Base-by-base conservation (phyloP, 2,113 vertebrate genomes). In the Patagioenas fasciata region DNA sequence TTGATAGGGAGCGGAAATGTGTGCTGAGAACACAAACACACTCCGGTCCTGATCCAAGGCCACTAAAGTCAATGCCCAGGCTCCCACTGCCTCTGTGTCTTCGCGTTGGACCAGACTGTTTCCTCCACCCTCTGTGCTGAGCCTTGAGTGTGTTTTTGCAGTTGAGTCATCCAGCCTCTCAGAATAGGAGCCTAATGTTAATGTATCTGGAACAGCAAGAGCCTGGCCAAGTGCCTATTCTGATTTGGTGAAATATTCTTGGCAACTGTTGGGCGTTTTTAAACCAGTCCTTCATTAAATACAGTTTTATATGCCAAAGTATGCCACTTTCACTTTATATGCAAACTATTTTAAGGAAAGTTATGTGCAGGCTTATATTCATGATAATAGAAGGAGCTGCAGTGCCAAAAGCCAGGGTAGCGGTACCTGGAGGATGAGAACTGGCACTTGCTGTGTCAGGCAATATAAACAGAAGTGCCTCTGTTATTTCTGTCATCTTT, bases 231-330 rank as follows among this genome's bases (percentile, higher is more conserved):
- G 15, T 2, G 78, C 92, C 89, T 51, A 2, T 53, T 81, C 23
- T 9, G 75, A 77, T 96, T 90, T 96, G 97, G 94, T 93, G 94
- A 97, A 95, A 95, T 88, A 77, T 86, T 97, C 84, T 95, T 97
- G 95, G 96, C 95, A 80, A 20, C 51, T 32, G 8, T 26, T 6
- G 18, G 38, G 64, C 86, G 21, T 56, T 93, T 94, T 86, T 58
- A 80, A 88, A 95, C 71, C 75, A 89, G 60, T 36, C 47, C 48
- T 91, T 90, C 54, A 48, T 95, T 74, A 88, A 83, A 73, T 44
- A 40, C 19, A 34, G 28, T 19, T 71, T 57, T 54, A 38, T n/a
- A 26, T 64, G 79, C 80, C 86, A 79, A 85, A 71, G 44, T 26
- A 15, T 90, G 80, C 90, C 88, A 83, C 31, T 80, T 90, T 50